These are phyloP conservation scores for Malurus leucopterus DNA, from an alignment of 2,797 vertebrate species.

Conservation along the genomic window DNA sequence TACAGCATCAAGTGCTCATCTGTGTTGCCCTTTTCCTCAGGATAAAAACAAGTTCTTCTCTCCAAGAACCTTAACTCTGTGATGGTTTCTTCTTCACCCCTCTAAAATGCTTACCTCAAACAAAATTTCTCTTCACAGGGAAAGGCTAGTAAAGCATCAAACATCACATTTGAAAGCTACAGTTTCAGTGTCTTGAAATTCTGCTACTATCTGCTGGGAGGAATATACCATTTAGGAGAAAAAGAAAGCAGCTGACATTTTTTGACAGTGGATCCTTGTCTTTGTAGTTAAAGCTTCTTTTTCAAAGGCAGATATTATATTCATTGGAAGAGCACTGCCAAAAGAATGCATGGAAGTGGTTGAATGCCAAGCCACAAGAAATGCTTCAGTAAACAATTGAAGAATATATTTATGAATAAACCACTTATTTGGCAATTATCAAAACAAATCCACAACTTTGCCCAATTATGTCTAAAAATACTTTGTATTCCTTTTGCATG, in stretches of 20 bases:
- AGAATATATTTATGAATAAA: neutral
- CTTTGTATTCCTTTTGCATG: neutral
- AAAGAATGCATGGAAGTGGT: neutral
- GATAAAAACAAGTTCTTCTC: neutral
- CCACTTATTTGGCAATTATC: neutral
- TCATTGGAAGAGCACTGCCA: neutral
- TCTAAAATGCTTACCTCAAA: neutral
- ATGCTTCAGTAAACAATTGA: neutral
- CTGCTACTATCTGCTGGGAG: neutral
- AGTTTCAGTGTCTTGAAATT: neutral
- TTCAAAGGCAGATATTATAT: neutral
- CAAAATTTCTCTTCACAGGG: neutral
- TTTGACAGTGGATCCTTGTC: neutral
- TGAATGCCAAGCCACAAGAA: slow-evolving; percentile 5
- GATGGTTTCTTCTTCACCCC: neutral
- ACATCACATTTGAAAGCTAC: neutral
- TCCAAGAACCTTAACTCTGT: neutral
- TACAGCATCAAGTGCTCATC: neutral
- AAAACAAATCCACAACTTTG: neutral
- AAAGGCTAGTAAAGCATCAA: neutral
- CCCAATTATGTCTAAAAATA: neutral
- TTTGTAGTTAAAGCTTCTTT: neutral
- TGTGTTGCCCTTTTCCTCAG: neutral
- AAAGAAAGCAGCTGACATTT: neutral
- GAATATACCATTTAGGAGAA: neutral